These are phyloP conservation scores for Rousettus leschenaultii DNA, from an alignment of 2,113 vertebrate species.

Conservation along the genomic window DNA sequence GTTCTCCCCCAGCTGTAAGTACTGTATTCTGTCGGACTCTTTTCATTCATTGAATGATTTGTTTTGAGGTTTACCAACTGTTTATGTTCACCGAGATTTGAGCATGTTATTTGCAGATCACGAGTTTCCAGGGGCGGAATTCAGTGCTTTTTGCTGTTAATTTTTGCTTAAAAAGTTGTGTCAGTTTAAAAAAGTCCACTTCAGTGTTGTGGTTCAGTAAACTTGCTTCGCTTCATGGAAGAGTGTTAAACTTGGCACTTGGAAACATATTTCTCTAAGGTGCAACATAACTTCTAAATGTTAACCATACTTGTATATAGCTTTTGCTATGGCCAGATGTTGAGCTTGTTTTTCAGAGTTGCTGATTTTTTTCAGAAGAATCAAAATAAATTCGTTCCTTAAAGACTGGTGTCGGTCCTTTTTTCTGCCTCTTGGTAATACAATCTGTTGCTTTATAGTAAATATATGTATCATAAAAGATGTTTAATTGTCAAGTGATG, in stretches of 20 bases:
- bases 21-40: neutral
- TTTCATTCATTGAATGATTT: neutral
- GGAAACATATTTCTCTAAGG: slow-evolving; percentile 10
- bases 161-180: neutral
- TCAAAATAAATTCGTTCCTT: too few species aligned
- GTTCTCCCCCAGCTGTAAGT: neutral
- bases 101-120: slow-evolving; percentile 31
- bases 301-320: slow-evolving; percentile 49
- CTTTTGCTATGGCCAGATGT: neutral
- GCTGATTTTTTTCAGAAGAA: too few species aligned
- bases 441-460: too few species aligned
- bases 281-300: slow-evolving; percentile 14
- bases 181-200: neutral
- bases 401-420: too few species aligned
- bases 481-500: too few species aligned
- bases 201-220: neutral
- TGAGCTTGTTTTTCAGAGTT: too few species aligned
- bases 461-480: too few species aligned
- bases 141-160: neutral
- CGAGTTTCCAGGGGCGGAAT: neutral
- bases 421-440: too few species aligned
- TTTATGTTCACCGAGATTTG: slow-evolving; percentile 21
- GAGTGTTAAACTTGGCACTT: neutral
- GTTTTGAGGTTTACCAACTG: neutral
- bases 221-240: slow-evolving; percentile 1